Conservation (phyloP, 2,113 vertebrate genomes). For the Terrapene triunguis region DNA sequence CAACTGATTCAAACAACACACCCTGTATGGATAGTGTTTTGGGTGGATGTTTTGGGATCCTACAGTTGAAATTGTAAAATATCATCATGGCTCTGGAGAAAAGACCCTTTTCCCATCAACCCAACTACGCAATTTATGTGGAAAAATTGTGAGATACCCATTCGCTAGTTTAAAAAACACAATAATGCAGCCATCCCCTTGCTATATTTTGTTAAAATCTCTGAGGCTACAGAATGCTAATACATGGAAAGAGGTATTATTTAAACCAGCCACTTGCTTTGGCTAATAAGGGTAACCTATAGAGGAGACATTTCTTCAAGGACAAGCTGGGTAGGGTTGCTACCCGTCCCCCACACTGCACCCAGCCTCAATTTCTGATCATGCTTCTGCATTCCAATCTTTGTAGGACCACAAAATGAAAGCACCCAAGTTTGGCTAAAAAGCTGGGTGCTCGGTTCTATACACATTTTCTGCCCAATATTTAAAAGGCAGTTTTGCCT, state of each 20-base stretch:
- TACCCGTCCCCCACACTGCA: neutral
- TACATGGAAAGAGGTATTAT: rapidly evolving
- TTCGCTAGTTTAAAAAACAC: neutral
- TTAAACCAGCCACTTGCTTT: neutral
- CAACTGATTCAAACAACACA: neutral
- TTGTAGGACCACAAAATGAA: neutral
- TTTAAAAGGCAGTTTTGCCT: neutral
- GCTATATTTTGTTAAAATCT: neutral
- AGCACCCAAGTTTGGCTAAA: neutral
- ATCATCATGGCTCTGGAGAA: neutral
- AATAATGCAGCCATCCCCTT: neutral
- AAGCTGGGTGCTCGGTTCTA: neutral
- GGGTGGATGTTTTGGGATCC: neutral
- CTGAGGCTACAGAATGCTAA: neutral
- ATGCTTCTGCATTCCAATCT: neutral
- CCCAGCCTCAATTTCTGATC: neutral
- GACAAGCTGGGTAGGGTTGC: neutral
- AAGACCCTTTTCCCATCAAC: neutral
- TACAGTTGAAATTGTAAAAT: neutral
- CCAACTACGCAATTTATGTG: neutral
- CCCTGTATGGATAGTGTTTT: neutral
- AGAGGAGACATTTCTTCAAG: neutral
- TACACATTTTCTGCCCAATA: neutral
- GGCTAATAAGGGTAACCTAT: rapidly evolving
- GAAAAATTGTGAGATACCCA: neutral